These are phyloP conservation scores for Liparis tanakae DNA, from an alignment of 2,797 vertebrate species.

Conservation along the genomic window DNA sequence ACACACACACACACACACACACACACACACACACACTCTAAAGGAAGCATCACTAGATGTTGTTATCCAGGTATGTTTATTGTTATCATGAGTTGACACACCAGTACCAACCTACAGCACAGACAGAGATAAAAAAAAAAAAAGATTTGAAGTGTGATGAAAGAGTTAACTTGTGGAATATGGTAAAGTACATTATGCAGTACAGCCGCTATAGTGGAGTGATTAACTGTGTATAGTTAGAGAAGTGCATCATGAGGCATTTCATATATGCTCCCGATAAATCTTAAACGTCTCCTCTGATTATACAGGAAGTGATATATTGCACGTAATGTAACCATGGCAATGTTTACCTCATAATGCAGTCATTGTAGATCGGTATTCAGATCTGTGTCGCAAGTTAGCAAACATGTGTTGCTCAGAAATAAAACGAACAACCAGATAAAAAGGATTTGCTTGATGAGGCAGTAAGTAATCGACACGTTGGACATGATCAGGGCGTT, in stretches of 20 bases:
- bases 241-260: slow-evolving; percentile 11
- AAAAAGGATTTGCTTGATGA: slow-evolving; percentile 30
- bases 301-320: slow-evolving; percentile 28
- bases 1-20: slow-evolving; percentile 26
- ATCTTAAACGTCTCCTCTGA: slow-evolving; percentile 14
- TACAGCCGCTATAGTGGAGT: slow-evolving; percentile 23
- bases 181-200: neutral
- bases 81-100: slow-evolving; percentile 62
- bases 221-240: slow-evolving; percentile 42
- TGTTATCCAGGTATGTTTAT: slow-evolving; percentile 73
- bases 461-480: slow-evolving; percentile 45
- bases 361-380: slow-evolving; percentile 28
- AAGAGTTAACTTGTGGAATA: slow-evolving; percentile 5
- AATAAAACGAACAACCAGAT: slow-evolving; percentile 27
- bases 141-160: slow-evolving; percentile 3
- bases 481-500: slow-evolving; percentile 20
- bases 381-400: slow-evolving; percentile 15
- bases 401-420: slow-evolving; percentile 15
- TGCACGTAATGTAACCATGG: slow-evolving; percentile 13
- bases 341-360: slow-evolving; percentile 23
- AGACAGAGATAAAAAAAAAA: slow-evolving; percentile 11
- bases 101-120: slow-evolving; percentile 38
- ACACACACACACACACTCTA: slow-evolving; percentile 18
- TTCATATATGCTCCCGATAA: slow-evolving; percentile 15
- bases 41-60: slow-evolving; percentile 16